These are phyloP conservation scores for Psittacula cyanocephala DNA, from an alignment of 2,113 vertebrate genomes.

Conservation along the genomic window DNA sequence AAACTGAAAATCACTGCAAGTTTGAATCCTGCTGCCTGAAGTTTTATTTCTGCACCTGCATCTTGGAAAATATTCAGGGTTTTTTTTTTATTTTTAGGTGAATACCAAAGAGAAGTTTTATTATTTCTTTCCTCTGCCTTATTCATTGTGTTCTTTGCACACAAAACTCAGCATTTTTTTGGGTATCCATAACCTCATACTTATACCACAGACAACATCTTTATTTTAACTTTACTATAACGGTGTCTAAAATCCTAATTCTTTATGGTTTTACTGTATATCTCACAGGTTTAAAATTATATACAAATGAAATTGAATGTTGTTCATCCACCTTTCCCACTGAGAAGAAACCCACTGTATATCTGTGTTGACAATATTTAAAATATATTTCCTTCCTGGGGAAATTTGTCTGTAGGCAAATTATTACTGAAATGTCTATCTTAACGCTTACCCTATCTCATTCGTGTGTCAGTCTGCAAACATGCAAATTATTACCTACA, in stretches of 20 bases:
- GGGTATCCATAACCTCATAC: background rate
- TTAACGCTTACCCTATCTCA: background rate
- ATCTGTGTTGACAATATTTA: background rate
- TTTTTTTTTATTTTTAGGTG: background rate
- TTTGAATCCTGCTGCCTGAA: background rate
- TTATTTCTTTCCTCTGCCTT: background rate
- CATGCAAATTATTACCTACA: background rate
- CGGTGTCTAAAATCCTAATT: background rate
- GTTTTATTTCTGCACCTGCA: background rate
- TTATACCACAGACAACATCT: background rate
- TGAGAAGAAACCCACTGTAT: background rate
- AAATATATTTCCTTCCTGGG: background rate
- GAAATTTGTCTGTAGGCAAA: background rate
- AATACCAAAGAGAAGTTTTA: background rate
- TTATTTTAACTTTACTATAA: background rate
- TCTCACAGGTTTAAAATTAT: background rate
- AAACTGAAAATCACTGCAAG: background rate
- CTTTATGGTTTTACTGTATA: background rate
- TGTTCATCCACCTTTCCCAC: background rate
- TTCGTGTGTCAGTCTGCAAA: background rate
- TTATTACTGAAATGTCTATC: background rate
- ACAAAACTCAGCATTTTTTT: background rate
- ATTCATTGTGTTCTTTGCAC: background rate
- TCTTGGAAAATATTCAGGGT: background rate
- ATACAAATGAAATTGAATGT: background rate